Percentiles rank a stretch among this genome's conserved stretches.
phyloP scores from a whole-genome alignment of 2,113 vertebrate genomes.

The Lucifuga dentata region DNA sequence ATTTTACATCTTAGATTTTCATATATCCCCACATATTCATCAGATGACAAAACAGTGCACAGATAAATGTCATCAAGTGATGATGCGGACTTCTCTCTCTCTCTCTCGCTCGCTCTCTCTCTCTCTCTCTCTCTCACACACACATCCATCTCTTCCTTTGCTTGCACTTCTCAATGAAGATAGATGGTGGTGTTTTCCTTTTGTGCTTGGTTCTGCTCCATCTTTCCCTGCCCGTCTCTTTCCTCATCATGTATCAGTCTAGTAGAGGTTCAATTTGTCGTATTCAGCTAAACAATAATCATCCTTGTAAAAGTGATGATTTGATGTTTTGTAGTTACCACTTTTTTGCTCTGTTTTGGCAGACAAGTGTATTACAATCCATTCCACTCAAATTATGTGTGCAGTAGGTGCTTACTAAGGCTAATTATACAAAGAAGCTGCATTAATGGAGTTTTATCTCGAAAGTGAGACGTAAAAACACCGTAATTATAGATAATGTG shows the following conservation, averaged over 20 bases:
- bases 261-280: conserved; percentile 6
- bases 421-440: conserved; percentile 71
- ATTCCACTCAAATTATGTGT: conserved; percentile 62
- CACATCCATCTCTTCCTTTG: not conserved
- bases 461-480: conserved; percentile 72
- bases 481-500: conserved; percentile 80
- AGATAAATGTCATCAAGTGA: conserved; percentile 7
- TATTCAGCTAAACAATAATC: conserved; percentile 32
- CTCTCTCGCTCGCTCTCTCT: too few relatives aligned
- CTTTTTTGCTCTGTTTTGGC: not conserved
- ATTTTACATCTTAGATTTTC: conserved; percentile 6
- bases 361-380: conserved; percentile 63
- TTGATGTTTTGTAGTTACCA: conserved; percentile 6
- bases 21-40: not conserved
- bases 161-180: too few relatives aligned
- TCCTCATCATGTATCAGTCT: conserved; percentile 12
- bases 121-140: not conserved
- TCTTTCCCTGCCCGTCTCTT: too few relatives aligned
- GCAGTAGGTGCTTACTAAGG: conserved; percentile 54
- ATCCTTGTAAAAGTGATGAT: conserved; percentile 23
- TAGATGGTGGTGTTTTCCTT: too few relatives aligned
- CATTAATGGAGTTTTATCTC: conserved; percentile 69
- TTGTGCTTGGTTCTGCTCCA: too few relatives aligned
- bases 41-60: conserved; percentile 2
- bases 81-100: not conserved